Evolutionary conservation across 2,797 vertebrate species (phyloP).

Genomic region (Gymnocypris eckloni): DNA sequence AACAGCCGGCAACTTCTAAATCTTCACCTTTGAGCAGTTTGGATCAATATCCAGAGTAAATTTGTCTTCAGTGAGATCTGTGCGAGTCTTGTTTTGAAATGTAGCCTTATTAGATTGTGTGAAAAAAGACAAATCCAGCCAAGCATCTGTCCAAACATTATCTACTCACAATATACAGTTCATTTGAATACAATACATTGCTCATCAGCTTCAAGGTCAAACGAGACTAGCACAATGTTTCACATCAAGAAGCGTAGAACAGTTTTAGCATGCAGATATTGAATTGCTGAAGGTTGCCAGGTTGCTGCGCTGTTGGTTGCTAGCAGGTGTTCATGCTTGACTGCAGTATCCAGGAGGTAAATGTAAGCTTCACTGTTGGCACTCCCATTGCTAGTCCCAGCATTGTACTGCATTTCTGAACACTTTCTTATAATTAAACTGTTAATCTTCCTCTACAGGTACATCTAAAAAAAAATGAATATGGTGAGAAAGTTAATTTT

Average conservation of each 20-base stretch:
- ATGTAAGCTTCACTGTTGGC: slow-evolving; percentile 7
- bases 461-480: too few relatives aligned
- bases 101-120: background rate
- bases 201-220: slow-evolving; percentile 20
- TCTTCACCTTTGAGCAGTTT: slow-evolving; percentile 4
- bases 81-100: background rate
- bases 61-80: background rate
- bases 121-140: background rate
- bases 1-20: background rate
- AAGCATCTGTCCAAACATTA: background rate
- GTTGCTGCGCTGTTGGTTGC: background rate
- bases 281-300: slow-evolving; percentile 8
- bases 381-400: background rate
- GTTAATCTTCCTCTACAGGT: background rate
- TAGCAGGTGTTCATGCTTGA: slow-evolving; percentile 6
- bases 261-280: background rate
- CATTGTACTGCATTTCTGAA: background rate
- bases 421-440: background rate
- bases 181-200: background rate
- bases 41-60: slow-evolving; percentile 20
- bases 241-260: background rate
- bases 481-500: too few relatives aligned
- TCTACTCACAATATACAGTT: background rate
- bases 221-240: background rate
- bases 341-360: slow-evolving; percentile 16